Evolutionary conservation across 2,888 invertebrate species (phyloP).

Genomic region (Digitonthophagus gazella): DNA sequence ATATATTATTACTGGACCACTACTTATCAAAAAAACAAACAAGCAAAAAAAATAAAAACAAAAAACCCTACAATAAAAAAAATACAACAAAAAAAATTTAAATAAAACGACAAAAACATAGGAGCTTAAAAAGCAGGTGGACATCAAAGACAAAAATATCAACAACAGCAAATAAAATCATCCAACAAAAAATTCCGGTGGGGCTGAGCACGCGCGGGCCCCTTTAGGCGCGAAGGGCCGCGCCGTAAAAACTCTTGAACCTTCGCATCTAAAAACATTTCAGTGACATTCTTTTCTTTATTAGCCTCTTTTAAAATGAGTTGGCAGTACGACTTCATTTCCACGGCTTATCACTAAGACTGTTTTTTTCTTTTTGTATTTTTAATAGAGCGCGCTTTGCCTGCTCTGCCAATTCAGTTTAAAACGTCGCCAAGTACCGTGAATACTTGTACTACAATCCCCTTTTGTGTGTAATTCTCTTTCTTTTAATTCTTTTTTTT

Average conservation of each 20-base stretch:
- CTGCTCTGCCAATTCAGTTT: slow-evolving; percentile 30
- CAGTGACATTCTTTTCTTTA: slow-evolving; percentile 18
- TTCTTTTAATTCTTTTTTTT: slow-evolving; percentile 15
- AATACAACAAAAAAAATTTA: slow-evolving; percentile 7
- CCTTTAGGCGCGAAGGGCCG: slow-evolving; percentile 27
- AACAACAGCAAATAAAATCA: slow-evolving; percentile 25
- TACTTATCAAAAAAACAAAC: slow-evolving; percentile 24
- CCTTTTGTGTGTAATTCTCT: slow-evolving; percentile 24
- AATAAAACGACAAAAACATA: slow-evolving; percentile 22
- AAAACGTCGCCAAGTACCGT: slow-evolving; percentile 19
- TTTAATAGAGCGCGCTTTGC: slow-evolving; percentile 12
- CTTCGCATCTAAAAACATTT: slow-evolving; percentile 10
- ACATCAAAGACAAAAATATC: slow-evolving; percentile 32
- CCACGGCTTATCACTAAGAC: slow-evolving; percentile 24
- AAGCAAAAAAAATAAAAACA: slow-evolving; percentile 8
- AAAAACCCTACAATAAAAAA: slow-evolving; percentile 8
- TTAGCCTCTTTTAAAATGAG: slow-evolving; percentile 26
- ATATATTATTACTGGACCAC: slow-evolving; percentile 36
- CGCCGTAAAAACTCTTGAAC: not conserved
- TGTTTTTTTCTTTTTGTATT: slow-evolving; percentile 26
- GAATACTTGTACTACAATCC: slow-evolving; percentile 13
- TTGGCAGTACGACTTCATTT: slow-evolving; percentile 24
- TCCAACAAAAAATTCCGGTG: slow-evolving; percentile 29
- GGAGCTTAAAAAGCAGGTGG: slow-evolving; percentile 33
- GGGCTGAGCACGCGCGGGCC: slow-evolving; percentile 31